Evolutionary conservation across 2,113 vertebrate genomes (phyloP).

Genomic region (Sorex araneus): DNA sequence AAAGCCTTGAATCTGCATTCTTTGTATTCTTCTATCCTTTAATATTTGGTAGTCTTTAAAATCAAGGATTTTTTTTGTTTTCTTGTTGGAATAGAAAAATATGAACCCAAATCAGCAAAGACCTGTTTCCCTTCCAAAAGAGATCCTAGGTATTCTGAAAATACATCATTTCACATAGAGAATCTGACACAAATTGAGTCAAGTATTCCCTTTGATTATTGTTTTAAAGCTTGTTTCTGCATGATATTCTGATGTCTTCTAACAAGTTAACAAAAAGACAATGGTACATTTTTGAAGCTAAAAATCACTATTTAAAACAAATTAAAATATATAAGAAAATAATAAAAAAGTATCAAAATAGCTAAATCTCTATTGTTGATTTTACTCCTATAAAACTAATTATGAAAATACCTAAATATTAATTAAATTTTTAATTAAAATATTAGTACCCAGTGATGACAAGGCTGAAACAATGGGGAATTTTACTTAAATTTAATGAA

Average conservation of each 20-base stretch:
- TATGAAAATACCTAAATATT: conserved; percentile 43
- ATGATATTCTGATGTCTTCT: not conserved
- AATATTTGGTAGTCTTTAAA: not conserved
- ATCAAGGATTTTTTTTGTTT: not conserved
- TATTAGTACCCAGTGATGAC: not conserved
- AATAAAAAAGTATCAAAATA: not conserved
- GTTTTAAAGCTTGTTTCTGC: not conserved
- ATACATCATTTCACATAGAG: not conserved
- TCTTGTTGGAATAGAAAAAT: not conserved
- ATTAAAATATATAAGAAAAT: not conserved
- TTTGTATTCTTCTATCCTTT: not conserved
- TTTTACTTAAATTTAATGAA: not conserved
- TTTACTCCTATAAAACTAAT: not conserved
- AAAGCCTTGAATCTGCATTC: not conserved
- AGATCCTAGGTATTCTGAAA: no score
- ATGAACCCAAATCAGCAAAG: not conserved
- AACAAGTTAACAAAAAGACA: not conserved
- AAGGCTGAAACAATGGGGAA: not conserved
- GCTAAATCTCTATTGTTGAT: not conserved
- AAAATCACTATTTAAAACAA: not conserved
- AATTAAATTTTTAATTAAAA: no score
- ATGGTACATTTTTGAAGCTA: not conserved
- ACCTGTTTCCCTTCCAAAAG: not conserved
- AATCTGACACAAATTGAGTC: not conserved
- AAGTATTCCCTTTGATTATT: not conserved